Base-by-base conservation (phyloP, 2,888 invertebrate species). In the Netelia virgata region DNA sequence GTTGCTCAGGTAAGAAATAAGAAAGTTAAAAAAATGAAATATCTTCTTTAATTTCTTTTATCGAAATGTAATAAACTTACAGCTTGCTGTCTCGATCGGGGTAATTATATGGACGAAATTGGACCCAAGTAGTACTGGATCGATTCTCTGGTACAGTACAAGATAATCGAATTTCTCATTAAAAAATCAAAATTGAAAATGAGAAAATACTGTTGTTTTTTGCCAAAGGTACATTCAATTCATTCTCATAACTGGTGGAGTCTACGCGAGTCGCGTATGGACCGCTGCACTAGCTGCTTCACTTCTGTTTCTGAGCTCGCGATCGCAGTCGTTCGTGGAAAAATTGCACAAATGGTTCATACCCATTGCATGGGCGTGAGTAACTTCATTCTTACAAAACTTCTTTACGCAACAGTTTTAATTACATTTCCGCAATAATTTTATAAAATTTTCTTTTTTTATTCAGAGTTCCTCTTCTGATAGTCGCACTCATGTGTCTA, bases 181-280 rank as follows among this genome's bases (percentile, higher is more conserved):
- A 1, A 6, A 16, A 8, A 23, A 53, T 75, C 8, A 53, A 72
- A 36, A 36, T 6, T 6, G 36, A 36, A 36, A 36, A 36, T 36
- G 6, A 6, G 36, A 36, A 36, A 36, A 36, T 36, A 6, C 0
- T 6, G 6, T 36, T 69, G 28, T 68, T 86, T 75, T 59, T 47
- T 61, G 16, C 23, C 23, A 94, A 43, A 94, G 96, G 88, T 96
- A 97, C 82, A 81, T 97, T 1, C 97, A 98, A 91, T 97, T 98
- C 92, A 94, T 96, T 3, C 92, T 98, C 16, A 96, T 97, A 87
- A 96, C 97, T 50, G 95, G 96, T 86, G 96, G 97, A 82, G 96
- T 97, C 83, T 97, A 97, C 90, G 97, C 97, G 82, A 96, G 97
- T 69, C 94, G 98, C 83, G 94, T 98, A 74, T 98, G 98, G 97